Base-by-base conservation (phyloP, 1,140 invertebrate genomes). In the Drosophila nebulosa region DNA sequence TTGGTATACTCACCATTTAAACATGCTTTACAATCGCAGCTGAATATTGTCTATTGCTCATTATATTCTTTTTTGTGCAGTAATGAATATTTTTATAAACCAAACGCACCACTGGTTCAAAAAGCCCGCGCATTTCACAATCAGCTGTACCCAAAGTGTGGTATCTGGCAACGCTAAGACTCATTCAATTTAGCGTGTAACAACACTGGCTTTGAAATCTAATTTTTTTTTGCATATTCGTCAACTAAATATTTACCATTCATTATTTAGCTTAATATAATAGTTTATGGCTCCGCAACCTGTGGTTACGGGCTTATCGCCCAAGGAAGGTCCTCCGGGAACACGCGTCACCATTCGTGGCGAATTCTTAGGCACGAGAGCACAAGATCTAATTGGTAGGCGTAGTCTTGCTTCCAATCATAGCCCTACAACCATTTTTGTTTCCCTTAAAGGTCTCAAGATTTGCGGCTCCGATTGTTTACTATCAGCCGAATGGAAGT, bases 401-500 rank as follows among this genome's bases (percentile, higher is more conserved):
- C 67, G 46, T 75, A 55, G 26, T 26, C 68, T 35, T 30, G 10
- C 10, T 10, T 14, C 39, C 3, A 35, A 42, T 32, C 52, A 65
- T 61, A 35, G 16, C 57, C 62, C n/a, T 3, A 14, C 39, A 12
- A 42, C 27, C 1, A 30, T 5, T 30, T 7, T 53, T 69, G 46
- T 21, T 3, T 12, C 0, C 10, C 27, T 66, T 66, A 12, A 6
- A 98, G 98, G 97, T 69, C 91, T 99, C 0, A 96, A 95, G 77
- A 99, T 99, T 79, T 99, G 98, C 93, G 98, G 97, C 0, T 96
- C 96, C 78, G 98, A 99, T 84, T 99, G 98, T 90, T 90, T 98
- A 1, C 92, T 99, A 51, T 97, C 98, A 39, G 97, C 97, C 0
- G 98, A 99, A 94, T 99, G 99, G 99, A 98, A 98, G 90, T 98